Conservation (phyloP, 2,113 vertebrate genomes). For the Ammodytes marinus region DNA sequence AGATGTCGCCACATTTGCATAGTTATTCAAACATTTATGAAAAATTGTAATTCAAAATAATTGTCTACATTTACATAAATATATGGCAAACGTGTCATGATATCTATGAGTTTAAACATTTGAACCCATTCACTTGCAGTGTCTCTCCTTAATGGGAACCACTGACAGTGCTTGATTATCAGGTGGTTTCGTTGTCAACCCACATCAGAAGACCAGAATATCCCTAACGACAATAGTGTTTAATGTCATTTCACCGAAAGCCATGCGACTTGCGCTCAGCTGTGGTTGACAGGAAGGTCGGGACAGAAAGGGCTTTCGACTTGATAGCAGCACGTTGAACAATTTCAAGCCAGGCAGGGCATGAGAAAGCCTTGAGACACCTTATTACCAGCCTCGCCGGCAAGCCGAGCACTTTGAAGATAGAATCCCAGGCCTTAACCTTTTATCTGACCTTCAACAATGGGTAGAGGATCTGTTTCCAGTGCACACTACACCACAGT, state of each 20-base stretch:
- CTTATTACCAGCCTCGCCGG: neutral
- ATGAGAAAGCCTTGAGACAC: neutral
- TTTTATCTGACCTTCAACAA: conserved; percentile 51
- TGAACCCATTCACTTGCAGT: too few species aligned
- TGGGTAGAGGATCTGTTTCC: conserved; percentile 6
- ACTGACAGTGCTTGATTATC: neutral
- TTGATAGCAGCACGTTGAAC: neutral
- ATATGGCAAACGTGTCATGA: too few species aligned
- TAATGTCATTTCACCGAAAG: too few species aligned
- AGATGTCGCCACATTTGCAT: too few species aligned
- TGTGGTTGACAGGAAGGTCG: too few species aligned
- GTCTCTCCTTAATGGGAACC: neutral
- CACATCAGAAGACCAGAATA: neutral
- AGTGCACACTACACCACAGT: conserved; percentile 12
- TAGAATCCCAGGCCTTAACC: conserved; percentile 24
- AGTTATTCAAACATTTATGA: too few species aligned
- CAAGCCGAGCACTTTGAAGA: conserved; percentile 18
- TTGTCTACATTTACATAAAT: too few species aligned
- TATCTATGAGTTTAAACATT: too few species aligned
- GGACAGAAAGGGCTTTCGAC: neutral
- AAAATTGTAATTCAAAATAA: too few species aligned
- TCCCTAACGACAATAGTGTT: neutral
- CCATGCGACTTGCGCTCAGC: too few species aligned
- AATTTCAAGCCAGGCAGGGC: neutral
- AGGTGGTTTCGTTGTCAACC: conserved; percentile 3